Evolutionary conservation across 2,113 vertebrate genomes (phyloP).

Genomic region (Cheirogaleus medius): DNA sequence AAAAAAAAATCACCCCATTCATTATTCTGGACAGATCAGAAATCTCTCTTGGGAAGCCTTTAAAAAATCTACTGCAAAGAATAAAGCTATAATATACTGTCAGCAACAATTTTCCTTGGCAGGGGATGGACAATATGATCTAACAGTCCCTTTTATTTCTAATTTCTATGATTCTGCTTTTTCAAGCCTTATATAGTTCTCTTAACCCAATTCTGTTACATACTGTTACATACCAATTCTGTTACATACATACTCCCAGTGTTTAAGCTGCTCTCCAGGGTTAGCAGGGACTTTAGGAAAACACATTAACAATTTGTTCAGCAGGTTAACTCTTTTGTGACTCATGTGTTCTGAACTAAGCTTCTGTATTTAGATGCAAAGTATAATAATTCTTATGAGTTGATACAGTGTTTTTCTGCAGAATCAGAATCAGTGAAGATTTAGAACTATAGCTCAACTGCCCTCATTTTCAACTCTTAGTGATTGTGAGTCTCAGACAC

Average conservation of each 20-base stretch:
- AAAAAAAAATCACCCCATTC: conserved; percentile 54
- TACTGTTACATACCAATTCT: conserved; percentile 60
- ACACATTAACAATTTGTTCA: neutral
- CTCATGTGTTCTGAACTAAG: neutral
- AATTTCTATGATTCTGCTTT: conserved; percentile 71
- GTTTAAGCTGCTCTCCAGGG: neutral
- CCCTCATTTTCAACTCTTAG: neutral
- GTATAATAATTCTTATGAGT: neutral
- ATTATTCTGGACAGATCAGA: conserved; percentile 73
- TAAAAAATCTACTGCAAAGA: conserved; percentile 75
- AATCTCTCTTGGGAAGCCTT: conserved; percentile 69
- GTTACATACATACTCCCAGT: conserved; percentile 14
- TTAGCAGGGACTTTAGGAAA: neutral
- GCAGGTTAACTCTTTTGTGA: conserved; percentile 19
- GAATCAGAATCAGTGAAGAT: neutral
- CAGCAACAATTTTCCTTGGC: conserved; percentile 71
- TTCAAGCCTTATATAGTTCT: conserved; percentile 60
- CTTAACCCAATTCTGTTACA: conserved; percentile 62
- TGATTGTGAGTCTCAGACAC: neutral
- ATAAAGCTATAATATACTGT: conserved; percentile 75
- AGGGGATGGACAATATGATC: conserved; percentile 69
- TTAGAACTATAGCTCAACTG: neutral
- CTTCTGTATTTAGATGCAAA: neutral
- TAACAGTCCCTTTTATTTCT: conserved; percentile 69
- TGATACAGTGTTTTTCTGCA: neutral